Evolutionary conservation across 2,797 vertebrate genomes (phyloP).

Genomic region (Chlorospingus semifuscus): DNA sequence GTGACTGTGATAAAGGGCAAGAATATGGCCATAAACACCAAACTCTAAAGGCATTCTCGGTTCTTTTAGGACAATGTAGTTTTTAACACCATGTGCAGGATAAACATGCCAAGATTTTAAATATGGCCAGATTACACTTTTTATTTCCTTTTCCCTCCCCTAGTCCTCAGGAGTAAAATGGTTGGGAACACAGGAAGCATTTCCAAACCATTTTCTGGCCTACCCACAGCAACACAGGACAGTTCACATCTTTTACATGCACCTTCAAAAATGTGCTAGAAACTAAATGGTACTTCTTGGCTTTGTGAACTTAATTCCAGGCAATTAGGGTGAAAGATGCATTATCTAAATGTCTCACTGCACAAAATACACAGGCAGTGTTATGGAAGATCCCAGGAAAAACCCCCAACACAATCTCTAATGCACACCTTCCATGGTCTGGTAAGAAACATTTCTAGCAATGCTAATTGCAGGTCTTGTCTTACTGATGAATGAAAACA

Average conservation of each 20-base stretch:
- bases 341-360: background rate
- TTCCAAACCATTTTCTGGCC: background rate
- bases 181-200: background rate
- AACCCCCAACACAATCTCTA: background rate
- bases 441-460: background rate
- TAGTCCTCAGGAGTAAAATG: background rate
- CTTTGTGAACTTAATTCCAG: background rate
- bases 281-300: background rate
- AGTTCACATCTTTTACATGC: background rate
- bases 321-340: background rate
- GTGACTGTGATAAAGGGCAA: background rate
- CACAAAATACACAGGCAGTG: background rate
- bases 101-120: background rate
- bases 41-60: background rate
- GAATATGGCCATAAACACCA: constrained; percentile 5
- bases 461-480: background rate
- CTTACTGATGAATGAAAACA: background rate
- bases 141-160: background rate
- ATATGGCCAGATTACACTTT: background rate
- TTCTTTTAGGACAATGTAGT: background rate
- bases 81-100: background rate
- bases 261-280: background rate
- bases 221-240: background rate
- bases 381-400: background rate
- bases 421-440: background rate